phyloP scores from a whole-genome alignment of 2,888 invertebrate genomes.

The Prosopocoilus inquinatus region DNA sequence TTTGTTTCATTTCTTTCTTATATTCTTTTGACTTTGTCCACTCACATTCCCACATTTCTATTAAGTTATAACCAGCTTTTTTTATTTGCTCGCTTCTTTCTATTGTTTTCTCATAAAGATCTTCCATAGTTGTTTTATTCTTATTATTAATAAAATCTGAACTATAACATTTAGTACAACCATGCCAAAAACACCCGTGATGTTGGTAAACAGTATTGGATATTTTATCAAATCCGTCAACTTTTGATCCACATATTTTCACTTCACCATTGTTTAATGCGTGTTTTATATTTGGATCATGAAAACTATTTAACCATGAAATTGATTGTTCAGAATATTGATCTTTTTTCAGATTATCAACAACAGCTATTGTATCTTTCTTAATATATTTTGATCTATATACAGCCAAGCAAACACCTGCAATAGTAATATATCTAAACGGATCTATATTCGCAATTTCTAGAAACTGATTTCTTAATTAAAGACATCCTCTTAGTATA shows the following conservation, averaged over 20 bases:
- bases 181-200: conserved; percentile 13
- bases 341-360: no score
- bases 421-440: background rate
- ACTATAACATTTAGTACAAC: conserved; percentile 13
- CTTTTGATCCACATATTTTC: conserved; percentile 12
- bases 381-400: conserved; percentile 23
- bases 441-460: conserved; percentile 11
- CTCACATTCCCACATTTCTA: conserved; percentile 25
- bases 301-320: conserved; percentile 22
- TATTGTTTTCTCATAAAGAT: no score
- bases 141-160: background rate
- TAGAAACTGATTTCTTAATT: conserved; percentile 23
- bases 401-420: conserved; percentile 20
- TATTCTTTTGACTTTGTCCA: conserved; percentile 15
- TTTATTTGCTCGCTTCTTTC: conserved; percentile 13
- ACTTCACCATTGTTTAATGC: no score
- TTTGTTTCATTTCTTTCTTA: conserved; percentile 13
- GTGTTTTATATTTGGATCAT: no score
- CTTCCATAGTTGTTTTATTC: no score
- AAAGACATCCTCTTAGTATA: conserved; percentile 20
- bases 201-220: conserved; percentile 11
- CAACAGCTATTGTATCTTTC: conserved; percentile 14
- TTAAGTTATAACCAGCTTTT: background rate
- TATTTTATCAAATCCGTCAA: conserved; percentile 8
- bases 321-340: conserved; percentile 20